A percentile compares a stretch with the other conserved stretches of the same genome.
Evolutionary conservation across 1,140 invertebrate genomes (phyloP).

Genomic region (Gonatopus flavifemur): DNA sequence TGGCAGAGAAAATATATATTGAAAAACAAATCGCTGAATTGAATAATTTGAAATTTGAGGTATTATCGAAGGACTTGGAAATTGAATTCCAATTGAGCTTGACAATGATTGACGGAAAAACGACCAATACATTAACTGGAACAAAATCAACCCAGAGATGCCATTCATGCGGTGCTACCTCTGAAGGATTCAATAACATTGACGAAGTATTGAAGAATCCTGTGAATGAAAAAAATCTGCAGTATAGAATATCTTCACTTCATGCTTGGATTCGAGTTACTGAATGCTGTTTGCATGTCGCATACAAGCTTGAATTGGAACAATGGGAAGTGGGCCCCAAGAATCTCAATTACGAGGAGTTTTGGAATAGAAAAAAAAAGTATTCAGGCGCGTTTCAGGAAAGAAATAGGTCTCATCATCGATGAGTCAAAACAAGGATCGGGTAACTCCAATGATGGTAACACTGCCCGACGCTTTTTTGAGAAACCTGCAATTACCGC

Average conservation of each 20-base stretch:
- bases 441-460: background rate
- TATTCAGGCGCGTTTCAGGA: background rate
- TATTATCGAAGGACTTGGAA: too few relatives aligned
- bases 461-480: background rate
- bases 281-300: background rate
- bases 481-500: background rate
- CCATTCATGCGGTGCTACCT: too few relatives aligned
- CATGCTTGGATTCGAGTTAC: background rate
- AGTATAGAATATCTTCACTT: background rate
- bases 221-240: too few relatives aligned
- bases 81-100: too few relatives aligned
- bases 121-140: too few relatives aligned
- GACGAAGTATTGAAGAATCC: too few relatives aligned
- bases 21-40: too few relatives aligned
- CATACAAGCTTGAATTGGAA: background rate
- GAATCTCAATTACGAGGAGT: background rate
- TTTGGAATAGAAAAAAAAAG: background rate
- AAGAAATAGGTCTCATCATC: background rate
- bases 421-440: background rate
- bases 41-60: too few relatives aligned
- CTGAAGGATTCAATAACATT: too few relatives aligned
- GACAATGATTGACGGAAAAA: too few relatives aligned
- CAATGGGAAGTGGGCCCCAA: background rate
- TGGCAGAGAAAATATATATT: too few relatives aligned
- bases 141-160: too few relatives aligned